These are phyloP conservation scores for Catalaphyllia jardinei DNA, from an alignment of 64 coral and sea anemone genomes.

Conservation along the genomic window DNA sequence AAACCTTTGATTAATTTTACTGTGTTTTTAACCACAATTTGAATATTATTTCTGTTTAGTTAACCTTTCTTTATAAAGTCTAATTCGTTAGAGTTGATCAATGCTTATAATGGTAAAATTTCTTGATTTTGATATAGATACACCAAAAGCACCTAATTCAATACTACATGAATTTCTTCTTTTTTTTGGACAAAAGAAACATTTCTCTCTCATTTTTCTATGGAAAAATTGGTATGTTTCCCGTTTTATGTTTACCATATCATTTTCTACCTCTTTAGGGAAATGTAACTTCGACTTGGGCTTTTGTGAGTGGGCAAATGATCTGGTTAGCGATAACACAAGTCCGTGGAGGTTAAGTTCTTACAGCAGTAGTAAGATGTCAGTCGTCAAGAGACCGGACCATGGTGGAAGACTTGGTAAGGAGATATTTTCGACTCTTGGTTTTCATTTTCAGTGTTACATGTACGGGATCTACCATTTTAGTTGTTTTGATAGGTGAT, in stretches of 20 bases:
- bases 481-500: too few relatives aligned
- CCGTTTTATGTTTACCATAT: neutral
- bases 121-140: too few relatives aligned
- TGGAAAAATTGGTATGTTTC: neutral
- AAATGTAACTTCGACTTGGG: conserved; percentile 16
- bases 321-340: neutral
- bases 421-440: neutral
- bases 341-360: neutral
- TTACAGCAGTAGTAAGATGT: neutral
- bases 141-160: neutral
- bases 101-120: too few relatives aligned
- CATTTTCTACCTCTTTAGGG: neutral
- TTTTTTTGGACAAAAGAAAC: neutral
- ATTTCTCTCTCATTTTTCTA: neutral
- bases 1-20: too few relatives aligned
- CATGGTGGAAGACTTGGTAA: neutral
- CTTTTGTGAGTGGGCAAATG: conserved; percentile 21
- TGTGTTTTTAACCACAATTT: too few relatives aligned
- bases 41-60: too few relatives aligned
- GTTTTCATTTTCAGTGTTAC: too few relatives aligned
- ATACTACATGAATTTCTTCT: too few relatives aligned
- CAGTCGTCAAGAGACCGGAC: neutral
- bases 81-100: too few relatives aligned
- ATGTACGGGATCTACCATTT: too few relatives aligned
- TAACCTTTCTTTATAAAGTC: too few relatives aligned